Evolutionary conservation across 2,797 vertebrate species (phyloP).

Genomic region (Emys orbicularis): DNA sequence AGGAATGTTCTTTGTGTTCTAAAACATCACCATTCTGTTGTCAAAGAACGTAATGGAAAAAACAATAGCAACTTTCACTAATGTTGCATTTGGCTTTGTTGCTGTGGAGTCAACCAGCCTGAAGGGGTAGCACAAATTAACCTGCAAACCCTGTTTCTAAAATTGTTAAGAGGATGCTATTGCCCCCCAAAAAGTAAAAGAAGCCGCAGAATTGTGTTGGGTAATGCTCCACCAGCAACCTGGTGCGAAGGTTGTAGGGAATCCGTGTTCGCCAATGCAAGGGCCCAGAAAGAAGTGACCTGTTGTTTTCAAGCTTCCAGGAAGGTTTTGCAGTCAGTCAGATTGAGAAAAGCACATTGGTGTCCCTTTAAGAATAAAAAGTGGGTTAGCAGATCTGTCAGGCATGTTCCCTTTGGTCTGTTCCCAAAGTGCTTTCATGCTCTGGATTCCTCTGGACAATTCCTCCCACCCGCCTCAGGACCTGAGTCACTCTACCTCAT

Average conservation of each 20-base stretch:
- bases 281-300: neutral
- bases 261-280: neutral
- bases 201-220: neutral
- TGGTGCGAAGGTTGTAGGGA: neutral
- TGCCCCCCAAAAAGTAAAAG: neutral
- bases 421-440: neutral
- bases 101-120: slow-evolving; percentile 48
- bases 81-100: accelerated
- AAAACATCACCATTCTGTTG: accelerated
- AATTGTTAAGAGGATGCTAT: neutral
- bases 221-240: accelerated
- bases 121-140: slow-evolving; percentile 65
- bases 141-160: neutral
- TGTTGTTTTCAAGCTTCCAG: neutral
- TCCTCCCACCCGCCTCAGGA: neutral
- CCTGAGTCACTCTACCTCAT: slow-evolving; percentile 8
- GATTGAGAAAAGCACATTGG: neutral
- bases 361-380: neutral
- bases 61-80: accelerated
- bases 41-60: accelerated
- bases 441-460: slow-evolving; percentile 47
- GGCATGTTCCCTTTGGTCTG: neutral
- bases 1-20: accelerated
- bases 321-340: neutral
- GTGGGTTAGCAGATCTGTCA: neutral